Evolutionary conservation across 2,888 invertebrate species (phyloP).

Genomic region (Cheilosia urbana): DNA sequence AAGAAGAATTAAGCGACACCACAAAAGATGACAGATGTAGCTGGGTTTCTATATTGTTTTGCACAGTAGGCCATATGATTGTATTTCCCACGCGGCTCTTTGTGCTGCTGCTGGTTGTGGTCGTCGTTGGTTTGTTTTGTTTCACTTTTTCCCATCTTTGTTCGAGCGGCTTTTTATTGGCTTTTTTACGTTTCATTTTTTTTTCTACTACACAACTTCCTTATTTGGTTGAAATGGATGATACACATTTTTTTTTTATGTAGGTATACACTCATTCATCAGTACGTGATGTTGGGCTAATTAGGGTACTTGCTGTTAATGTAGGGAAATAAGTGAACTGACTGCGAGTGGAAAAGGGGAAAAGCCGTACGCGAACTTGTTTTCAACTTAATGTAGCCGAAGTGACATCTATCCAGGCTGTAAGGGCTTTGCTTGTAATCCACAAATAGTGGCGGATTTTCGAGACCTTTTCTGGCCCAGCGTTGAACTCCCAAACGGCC

Average conservation of each 20-base stretch:
- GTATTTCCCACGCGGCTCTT: constrained; percentile 62
- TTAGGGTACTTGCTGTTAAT: constrained; percentile 11
- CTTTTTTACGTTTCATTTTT: constrained; percentile 4
- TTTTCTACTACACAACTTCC: constrained; percentile 17
- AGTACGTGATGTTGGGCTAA: constrained; percentile 12
- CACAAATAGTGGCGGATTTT: no score
- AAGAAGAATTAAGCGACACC: constrained; percentile 73
- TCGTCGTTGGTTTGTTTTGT: constrained; percentile 27
- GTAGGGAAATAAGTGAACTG: neutral
- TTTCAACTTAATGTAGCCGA: no score
- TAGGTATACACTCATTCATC: neutral
- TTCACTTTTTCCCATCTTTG: constrained; percentile 59
- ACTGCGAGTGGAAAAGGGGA: neutral
- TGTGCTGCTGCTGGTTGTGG: constrained; percentile 18
- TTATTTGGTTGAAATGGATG: constrained; percentile 23
- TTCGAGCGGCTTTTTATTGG: constrained; percentile 26
- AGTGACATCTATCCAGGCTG: no score
- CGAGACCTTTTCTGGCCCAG: no score
- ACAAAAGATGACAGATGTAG: constrained; percentile 47
- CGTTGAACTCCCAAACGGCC: no score
- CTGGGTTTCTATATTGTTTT: constrained; percentile 24
- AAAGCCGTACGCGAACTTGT: neutral
- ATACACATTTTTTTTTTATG: neutral
- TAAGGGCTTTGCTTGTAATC: no score
- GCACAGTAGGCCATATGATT: constrained; percentile 61